Percentiles rank a stretch among this genome's conserved stretches.
Evolutionary conservation across 1,140 invertebrate genomes (phyloP).

Genomic region (Macrocentrus cingulum): DNA sequence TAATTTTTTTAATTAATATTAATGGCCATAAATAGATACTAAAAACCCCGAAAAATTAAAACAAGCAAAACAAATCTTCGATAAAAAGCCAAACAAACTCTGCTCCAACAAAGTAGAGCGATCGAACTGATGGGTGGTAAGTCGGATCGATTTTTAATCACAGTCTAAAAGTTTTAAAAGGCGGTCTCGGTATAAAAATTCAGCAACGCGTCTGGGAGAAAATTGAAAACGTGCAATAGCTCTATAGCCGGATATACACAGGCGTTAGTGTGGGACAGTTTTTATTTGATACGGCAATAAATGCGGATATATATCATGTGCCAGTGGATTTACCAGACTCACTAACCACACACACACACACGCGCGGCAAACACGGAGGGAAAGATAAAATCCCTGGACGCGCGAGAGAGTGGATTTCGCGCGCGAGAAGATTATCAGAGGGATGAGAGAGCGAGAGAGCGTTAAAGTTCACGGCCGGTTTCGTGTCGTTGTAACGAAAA

Average conservation of each 20-base stretch:
- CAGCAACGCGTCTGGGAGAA: conserved; percentile 3
- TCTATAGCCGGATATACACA: conserved; percentile 1
- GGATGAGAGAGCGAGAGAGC: conserved; percentile 20
- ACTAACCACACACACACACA: too few species aligned
- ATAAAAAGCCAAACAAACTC: too few species aligned
- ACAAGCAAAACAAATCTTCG: too few species aligned
- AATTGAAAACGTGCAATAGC: conserved; percentile 17
- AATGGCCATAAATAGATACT: too few species aligned
- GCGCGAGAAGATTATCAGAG: conserved; percentile 24
- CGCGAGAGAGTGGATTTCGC: conserved; percentile 7
- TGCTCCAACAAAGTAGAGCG: too few species aligned
- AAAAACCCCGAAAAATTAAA: too few species aligned
- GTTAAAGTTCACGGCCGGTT: conserved; percentile 35
- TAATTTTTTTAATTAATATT: too few species aligned
- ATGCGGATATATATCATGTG: conserved; percentile 24
- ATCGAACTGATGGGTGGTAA: too few species aligned
- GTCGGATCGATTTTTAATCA: too few species aligned
- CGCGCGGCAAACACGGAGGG: too few species aligned
- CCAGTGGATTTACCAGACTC: conserved; percentile 23
- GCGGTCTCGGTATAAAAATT: not conserved
- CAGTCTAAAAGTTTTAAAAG: too few species aligned
- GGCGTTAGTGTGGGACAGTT: not conserved
- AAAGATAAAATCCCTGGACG: not conserved
- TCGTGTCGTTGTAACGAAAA: conserved; percentile 32
- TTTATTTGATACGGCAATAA: conserved; percentile 22